A percentile compares a stretch with the other conserved stretches of the same genome.
phyloP scores from a whole-genome alignment of 1,140 invertebrate species.

The Octopus bimaculoides region DNA sequence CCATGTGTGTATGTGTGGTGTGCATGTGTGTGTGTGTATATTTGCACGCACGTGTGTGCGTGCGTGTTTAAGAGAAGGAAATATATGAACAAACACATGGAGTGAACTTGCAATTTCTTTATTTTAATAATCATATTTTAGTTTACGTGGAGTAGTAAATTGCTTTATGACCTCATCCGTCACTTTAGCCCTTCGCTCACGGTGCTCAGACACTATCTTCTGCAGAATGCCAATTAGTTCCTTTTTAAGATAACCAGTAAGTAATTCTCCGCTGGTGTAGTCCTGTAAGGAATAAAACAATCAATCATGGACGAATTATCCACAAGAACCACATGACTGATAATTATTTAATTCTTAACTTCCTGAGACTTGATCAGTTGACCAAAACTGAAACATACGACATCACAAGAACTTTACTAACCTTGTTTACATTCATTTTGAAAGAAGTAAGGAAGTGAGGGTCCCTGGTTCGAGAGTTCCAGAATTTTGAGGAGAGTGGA shows the following conservation, averaged over 20 bases:
- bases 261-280: conserved; percentile 84
- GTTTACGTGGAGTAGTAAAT: conserved; percentile 81
- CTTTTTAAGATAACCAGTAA: conserved; percentile 94
- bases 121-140: conserved; percentile 63
- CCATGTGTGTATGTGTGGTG: background rate
- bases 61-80: background rate
- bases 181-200: conserved; percentile 74
- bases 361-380: no score
- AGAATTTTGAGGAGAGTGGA: no score
- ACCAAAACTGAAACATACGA: no score
- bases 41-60: background rate
- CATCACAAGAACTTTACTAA: no score
- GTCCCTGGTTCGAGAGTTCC: no score
- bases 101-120: background rate
- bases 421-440: no score
- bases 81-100: background rate
- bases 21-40: background rate
- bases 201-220: conserved; percentile 78
- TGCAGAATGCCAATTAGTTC: conserved; percentile 77
- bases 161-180: conserved; percentile 82
- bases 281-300: conserved; percentile 60
- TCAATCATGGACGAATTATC: background rate
- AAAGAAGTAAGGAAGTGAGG: no score
- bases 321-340: no score
- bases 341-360: no score